These are phyloP conservation scores for Hafferia zeledoni DNA, from an alignment of 2,797 vertebrate species.

Conservation along the genomic window DNA sequence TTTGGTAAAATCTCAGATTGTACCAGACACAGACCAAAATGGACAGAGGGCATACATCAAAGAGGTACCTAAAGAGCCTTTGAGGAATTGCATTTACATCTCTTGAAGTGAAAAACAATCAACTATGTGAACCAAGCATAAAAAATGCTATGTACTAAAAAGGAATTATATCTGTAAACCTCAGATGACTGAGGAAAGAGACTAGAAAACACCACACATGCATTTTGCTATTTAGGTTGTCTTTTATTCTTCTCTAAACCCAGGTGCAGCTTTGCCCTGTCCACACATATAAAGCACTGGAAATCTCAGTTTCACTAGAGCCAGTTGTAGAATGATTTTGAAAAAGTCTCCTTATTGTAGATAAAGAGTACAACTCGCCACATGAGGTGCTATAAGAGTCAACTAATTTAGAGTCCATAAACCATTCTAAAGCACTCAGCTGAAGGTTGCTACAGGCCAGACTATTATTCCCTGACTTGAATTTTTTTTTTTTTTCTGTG, in stretches of 20 bases:
- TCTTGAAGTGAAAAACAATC: neutral
- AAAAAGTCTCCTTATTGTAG: neutral
- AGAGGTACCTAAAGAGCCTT: neutral
- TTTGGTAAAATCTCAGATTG: neutral
- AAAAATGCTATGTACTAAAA: neutral
- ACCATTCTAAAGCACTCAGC: neutral
- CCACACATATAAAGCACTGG: neutral
- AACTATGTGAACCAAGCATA: neutral
- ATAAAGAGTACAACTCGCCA: neutral
- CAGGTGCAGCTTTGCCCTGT: neutral
- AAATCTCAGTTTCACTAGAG: neutral
- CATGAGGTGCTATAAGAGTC: accelerated
- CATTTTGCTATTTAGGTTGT: neutral
- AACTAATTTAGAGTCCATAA: neutral
- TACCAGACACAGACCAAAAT: neutral
- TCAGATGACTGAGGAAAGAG: neutral
- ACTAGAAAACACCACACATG: neutral
- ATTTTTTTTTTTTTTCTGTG: neutral
- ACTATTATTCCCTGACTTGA: neutral
- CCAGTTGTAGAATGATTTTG: neutral
- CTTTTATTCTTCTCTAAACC: neutral
- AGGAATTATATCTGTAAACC: neutral
- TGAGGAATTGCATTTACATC: neutral
- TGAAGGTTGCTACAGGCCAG: neutral
- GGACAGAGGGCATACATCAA: neutral